phyloP scores from a whole-genome alignment of 1,140 invertebrate species.

The silkworm (Bombyx mori) region DNA sequence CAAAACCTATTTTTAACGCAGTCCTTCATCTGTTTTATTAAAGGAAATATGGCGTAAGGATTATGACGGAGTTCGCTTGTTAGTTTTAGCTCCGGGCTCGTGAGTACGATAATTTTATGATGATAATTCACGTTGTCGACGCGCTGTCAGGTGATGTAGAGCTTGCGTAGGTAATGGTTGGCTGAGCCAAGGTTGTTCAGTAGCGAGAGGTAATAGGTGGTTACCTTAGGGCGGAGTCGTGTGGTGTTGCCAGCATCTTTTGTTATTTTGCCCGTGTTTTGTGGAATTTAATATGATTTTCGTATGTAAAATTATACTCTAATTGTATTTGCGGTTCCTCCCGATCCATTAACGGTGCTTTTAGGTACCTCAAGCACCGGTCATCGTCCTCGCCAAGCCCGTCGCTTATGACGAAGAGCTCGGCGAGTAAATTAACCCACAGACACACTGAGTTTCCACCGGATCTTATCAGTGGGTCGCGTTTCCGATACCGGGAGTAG shows the following conservation, averaged over 20 bases:
- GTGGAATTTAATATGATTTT: too few species aligned
- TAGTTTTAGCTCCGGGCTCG: constrained; percentile 31
- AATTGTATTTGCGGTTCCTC: too few species aligned
- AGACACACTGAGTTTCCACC: too few species aligned
- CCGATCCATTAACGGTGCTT: too few species aligned
- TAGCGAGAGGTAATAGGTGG: constrained; percentile 58
- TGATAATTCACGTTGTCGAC: constrained; percentile 56
- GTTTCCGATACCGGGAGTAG: too few species aligned
- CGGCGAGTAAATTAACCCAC: too few species aligned
- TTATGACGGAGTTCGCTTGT: constrained; percentile 42
- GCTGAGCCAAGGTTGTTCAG: constrained; percentile 53
- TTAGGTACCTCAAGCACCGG: too few species aligned
- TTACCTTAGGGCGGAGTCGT: constrained; percentile 44
- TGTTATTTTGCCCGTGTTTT: not conserved
- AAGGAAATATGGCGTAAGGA: constrained; percentile 38
- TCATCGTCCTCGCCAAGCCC: too few species aligned
- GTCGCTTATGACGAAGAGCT: too few species aligned
- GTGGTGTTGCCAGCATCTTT: not conserved
- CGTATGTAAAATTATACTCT: too few species aligned
- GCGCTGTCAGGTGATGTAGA: constrained; percentile 42
- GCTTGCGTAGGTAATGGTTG: constrained; percentile 39
- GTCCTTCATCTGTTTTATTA: constrained; percentile 46
- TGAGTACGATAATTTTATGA: constrained; percentile 45
- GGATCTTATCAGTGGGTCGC: too few species aligned
- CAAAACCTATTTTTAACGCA: too few species aligned